Evolutionary conservation across 2,113 vertebrate genomes (phyloP).

Genomic region (Eupsittula cactorum): DNA sequence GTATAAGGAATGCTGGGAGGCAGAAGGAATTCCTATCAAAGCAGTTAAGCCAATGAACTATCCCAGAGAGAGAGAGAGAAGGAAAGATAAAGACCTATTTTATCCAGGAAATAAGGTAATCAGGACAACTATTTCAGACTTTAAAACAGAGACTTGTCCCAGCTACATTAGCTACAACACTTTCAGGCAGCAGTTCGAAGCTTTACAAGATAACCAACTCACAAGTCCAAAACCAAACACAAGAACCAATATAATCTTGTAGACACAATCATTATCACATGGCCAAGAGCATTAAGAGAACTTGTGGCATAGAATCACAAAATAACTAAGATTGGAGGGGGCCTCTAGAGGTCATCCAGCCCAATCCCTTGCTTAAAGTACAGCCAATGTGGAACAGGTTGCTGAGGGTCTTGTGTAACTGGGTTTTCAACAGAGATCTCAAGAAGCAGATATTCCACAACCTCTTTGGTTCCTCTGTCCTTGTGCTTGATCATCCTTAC

Average conservation of each 20-base stretch:
- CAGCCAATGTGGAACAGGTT: background rate
- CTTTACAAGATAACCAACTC: background rate
- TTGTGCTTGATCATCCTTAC: background rate
- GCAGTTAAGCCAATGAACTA: background rate
- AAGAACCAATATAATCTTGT: background rate
- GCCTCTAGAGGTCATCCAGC: background rate
- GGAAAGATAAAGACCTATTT: background rate
- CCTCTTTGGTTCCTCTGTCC: background rate
- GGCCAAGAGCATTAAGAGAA: background rate
- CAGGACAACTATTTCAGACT: background rate
- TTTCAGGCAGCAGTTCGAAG: background rate
- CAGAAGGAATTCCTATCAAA: background rate
- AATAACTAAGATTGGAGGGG: background rate
- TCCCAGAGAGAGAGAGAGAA: background rate
- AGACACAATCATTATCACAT: rapidly evolving
- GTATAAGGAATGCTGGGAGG: background rate
- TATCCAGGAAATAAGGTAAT: background rate
- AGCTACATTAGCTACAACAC: background rate
- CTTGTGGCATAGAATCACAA: background rate
- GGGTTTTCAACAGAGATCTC: background rate
- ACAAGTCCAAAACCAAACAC: background rate
- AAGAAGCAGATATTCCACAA: background rate
- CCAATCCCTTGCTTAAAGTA: background rate
- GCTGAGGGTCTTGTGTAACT: background rate
- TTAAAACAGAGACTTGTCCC: background rate